Conservation (phyloP, 2,113 vertebrate genomes). For the Oenanthe oenanthe region DNA sequence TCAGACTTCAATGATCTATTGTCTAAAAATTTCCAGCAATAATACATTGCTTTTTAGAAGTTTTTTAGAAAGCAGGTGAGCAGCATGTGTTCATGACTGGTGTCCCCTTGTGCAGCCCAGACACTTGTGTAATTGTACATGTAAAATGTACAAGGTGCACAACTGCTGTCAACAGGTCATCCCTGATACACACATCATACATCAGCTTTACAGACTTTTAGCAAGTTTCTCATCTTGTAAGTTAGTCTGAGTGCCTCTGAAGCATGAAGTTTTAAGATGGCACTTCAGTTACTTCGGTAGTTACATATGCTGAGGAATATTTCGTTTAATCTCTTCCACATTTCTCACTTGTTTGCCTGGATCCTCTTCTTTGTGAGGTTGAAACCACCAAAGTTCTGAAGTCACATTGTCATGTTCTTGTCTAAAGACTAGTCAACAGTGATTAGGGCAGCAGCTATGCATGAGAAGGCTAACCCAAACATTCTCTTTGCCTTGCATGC, state of each 20-base stretch:
- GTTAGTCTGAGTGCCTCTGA: not conserved
- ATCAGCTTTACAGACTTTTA: not conserved
- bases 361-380: not conserved
- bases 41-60: not conserved
- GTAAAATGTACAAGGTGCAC: not conserved
- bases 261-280: not conserved
- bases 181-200: not conserved
- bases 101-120: not conserved
- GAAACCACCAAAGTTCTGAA: not conserved
- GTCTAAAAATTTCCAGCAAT: not conserved
- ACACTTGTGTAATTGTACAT: not conserved
- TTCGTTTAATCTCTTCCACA: not conserved
- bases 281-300: not conserved
- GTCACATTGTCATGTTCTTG: fast-evolving
- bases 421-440: not conserved
- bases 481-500: not conserved
- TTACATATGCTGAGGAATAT: not conserved
- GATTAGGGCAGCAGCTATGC: not conserved
- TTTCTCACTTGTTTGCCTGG: not conserved
- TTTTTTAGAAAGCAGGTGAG: not conserved
- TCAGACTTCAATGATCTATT: not conserved
- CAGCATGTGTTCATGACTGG: not conserved
- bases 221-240: not conserved
- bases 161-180: not conserved
- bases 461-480: not conserved